Conservation (phyloP, 2,888 invertebrate species). For the Folsomia candida region DNA sequence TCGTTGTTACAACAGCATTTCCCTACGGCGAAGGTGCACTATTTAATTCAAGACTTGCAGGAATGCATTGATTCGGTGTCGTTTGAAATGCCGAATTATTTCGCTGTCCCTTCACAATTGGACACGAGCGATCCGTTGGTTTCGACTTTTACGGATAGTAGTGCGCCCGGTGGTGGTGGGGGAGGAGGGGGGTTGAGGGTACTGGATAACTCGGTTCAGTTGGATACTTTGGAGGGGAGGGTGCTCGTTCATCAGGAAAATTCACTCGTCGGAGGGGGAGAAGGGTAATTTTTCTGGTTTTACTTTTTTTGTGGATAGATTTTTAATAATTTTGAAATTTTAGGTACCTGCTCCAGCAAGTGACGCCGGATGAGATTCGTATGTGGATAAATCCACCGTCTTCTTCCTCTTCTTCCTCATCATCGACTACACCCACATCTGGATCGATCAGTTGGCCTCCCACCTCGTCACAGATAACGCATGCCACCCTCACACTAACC, state of each 20-base stretch:
- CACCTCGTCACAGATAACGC: not conserved
- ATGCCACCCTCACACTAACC: constrained; percentile 1
- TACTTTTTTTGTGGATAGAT: not conserved
- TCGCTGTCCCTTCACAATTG: not conserved
- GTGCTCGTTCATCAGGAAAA: too few relatives aligned
- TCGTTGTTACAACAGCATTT: too few relatives aligned
- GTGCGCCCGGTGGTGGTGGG: too few relatives aligned
- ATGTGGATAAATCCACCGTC: constrained; percentile 42
- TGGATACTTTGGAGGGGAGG: too few relatives aligned
- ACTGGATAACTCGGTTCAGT: too few relatives aligned
- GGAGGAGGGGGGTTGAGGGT: too few relatives aligned
- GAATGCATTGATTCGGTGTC: constrained; percentile 6
- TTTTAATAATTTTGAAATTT: too few relatives aligned
- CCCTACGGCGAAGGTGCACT: constrained; percentile 10
- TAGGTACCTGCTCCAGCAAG: constrained; percentile 40
- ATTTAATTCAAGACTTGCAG: constrained; percentile 1
- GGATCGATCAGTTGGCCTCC: not conserved
- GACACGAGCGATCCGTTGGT: not conserved
- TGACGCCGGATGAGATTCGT: constrained; percentile 37
- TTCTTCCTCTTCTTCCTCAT: too few relatives aligned
- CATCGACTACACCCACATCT: not conserved
- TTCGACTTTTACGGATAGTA: too few relatives aligned
- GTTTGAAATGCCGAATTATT: constrained; percentile 8
- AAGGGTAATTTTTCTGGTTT: not conserved
- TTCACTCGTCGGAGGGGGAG: too few relatives aligned